Percentiles rank a stretch among this genome's conserved stretches.
Conservation (phyloP, 2,113 vertebrate genomes). For the Crotophaga sulcirostris region DNA sequence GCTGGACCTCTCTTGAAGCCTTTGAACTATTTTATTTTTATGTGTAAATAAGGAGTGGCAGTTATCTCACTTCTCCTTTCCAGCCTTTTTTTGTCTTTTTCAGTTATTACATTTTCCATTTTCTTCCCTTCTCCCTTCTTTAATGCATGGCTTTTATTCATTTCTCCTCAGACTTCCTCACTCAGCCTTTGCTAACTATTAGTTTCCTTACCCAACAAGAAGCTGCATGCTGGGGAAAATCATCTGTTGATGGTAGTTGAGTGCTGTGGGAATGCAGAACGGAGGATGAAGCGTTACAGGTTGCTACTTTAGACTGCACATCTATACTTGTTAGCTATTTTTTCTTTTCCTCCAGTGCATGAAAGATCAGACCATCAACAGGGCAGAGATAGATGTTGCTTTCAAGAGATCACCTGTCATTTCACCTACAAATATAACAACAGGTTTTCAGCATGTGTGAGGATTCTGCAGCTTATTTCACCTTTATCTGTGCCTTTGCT, state of each 20-base stretch:
- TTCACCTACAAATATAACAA: background rate
- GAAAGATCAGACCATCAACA: background rate
- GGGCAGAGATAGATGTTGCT: background rate
- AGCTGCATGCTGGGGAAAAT: background rate
- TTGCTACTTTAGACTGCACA: background rate
- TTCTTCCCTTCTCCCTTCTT: background rate
- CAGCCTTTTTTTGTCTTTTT: background rate
- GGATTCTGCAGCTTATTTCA: background rate
- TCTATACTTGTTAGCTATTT: background rate
- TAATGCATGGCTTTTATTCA: background rate
- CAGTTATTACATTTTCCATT: background rate
- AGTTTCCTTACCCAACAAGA: background rate
- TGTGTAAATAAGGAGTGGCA: background rate
- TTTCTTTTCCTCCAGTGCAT: background rate
- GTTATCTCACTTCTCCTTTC: background rate
- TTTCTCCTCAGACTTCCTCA: background rate
- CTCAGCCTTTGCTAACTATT: background rate
- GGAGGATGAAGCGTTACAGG: background rate
- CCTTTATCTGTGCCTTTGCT: background rate
- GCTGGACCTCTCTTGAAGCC: background rate
- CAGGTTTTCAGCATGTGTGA: background rate
- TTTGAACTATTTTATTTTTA: background rate
- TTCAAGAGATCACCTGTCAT: background rate
- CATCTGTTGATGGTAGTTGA: background rate
- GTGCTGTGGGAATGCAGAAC: background rate